Percentiles rank a stretch among this genome's conserved stretches.
phyloP scores from a whole-genome alignment of 2,797 vertebrate species.

The Vultur gryphus region DNA sequence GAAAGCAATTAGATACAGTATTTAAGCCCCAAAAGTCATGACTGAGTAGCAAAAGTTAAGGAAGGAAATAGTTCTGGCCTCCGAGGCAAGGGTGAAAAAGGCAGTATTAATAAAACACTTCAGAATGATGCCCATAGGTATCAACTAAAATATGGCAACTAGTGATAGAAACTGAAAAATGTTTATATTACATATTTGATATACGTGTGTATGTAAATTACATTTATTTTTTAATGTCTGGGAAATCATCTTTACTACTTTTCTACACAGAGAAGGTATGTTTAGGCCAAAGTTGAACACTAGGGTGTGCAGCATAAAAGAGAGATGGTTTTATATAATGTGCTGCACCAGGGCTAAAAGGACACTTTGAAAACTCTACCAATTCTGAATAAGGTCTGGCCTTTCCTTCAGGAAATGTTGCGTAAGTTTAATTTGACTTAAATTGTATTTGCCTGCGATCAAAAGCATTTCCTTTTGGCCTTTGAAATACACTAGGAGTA shows the following conservation, averaged over 20 bases:
- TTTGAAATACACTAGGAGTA: not conserved
- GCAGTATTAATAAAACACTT: not conserved
- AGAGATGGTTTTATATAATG: not conserved
- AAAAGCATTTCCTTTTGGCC: not conserved
- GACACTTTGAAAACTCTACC: not conserved
- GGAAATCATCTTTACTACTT: not conserved
- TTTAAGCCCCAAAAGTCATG: not conserved
- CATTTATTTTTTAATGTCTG: not conserved
- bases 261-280: not conserved
- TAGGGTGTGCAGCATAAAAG: no score
- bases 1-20: not conserved
- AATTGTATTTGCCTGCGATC: not conserved
- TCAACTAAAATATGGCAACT: not conserved
- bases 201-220: not conserved
- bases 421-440: not conserved
- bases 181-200: not conserved
- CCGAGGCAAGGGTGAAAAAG: not conserved
- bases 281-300: not conserved
- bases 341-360: not conserved
- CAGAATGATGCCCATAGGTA: not conserved
- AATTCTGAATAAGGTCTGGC: not conserved
- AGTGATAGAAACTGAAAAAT: not conserved
- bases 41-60: not conserved
- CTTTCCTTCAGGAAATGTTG: not conserved
- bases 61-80: not conserved